Evolutionary conservation across 2,888 invertebrate species (phyloP), one percentile per base, ranked within the genome.

Genomic region (Liopterus haemorrhoidalis): DNA sequence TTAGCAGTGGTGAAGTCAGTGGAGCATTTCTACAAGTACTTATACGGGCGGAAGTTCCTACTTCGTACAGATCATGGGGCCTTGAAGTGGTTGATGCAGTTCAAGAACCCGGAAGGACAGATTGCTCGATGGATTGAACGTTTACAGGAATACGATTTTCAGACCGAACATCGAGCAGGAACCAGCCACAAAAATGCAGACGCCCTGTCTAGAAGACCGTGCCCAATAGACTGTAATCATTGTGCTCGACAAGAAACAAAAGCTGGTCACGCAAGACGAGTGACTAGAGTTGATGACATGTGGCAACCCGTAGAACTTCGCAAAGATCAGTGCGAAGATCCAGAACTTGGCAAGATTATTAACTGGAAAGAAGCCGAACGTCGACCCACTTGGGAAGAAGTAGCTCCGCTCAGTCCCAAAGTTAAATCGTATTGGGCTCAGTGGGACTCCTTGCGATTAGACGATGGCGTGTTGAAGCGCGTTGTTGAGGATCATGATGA

Each of bases 61-160:
- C 33, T 63, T 1, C 47, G 58, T n/a, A 63, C 62, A 1, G 58
- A 62, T 36, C 60, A 63, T 49, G 57, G 57, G 2, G 53, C 59
- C 0, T 39, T 63, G 3, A 55, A 54, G 31, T 66, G 60, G 60
- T 46, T 63, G 1, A 41, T 60, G 19, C 54, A 55, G 15, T 59
- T 63, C 21, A 57, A 59, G 36, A 57, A 57, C 36, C 58, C 59
- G 0, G 52, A 57, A 35, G 58, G 57, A 9, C 55, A 57, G 12
- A 28, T 55, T 8, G 56, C 58, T 5, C 31, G 57, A n/a, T 57
- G 56, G 56, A 1, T 22, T 8, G 24, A 22, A 22, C 53, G 56
- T 2, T 33, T 61, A 2, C 56, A 57, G 21, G 50, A 55, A 19
- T 60, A 54, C 39, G 53, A 61, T 21, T 59, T 57, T 28, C 43